phyloP scores from a whole-genome alignment of 2,888 invertebrate genomes.

The Ernsta delagoae region DNA sequence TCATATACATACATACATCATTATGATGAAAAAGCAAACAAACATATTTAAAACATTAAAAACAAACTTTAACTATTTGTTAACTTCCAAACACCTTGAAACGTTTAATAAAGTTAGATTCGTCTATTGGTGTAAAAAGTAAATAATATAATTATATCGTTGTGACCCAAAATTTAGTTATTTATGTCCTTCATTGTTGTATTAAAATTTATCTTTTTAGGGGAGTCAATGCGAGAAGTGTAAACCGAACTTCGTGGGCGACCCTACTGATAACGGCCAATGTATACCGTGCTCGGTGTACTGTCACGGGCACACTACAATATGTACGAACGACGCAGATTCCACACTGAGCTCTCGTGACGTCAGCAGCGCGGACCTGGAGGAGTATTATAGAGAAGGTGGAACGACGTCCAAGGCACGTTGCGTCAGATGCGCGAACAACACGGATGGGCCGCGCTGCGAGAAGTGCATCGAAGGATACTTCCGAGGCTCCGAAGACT shows the following conservation, averaged over 20 bases:
- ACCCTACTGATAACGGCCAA: conserved; percentile 93
- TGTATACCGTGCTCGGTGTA: conserved; percentile 95
- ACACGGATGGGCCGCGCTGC: conserved; percentile 92
- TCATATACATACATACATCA: too few species aligned
- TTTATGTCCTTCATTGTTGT: not conserved
- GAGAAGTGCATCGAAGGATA: conserved; percentile 91
- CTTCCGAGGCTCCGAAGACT: conserved; percentile 91
- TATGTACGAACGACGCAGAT: conserved; percentile 89
- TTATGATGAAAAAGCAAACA: too few species aligned
- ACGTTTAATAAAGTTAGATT: too few species aligned
- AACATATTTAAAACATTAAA: too few species aligned
- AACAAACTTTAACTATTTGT: too few species aligned
- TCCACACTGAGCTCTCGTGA: conserved; percentile 70
- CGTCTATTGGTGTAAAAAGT: too few species aligned
- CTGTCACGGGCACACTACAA: conserved; percentile 94
- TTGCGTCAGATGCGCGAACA: conserved; percentile 93
- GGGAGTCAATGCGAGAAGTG: conserved; percentile 97
- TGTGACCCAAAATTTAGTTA: too few species aligned
- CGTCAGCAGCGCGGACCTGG: conserved; percentile 82
- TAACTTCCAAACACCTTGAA: too few species aligned
- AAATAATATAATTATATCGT: too few species aligned
- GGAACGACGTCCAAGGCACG: conserved; percentile 87
- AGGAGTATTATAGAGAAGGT: conserved; percentile 86
- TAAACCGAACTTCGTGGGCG: conserved; percentile 95
- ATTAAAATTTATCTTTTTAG: conserved; percentile 60